A percentile compares a stretch with the other conserved stretches of the same genome.
Conservation (phyloP, 2,888 invertebrate genomes). For the Brachycybe producta region DNA sequence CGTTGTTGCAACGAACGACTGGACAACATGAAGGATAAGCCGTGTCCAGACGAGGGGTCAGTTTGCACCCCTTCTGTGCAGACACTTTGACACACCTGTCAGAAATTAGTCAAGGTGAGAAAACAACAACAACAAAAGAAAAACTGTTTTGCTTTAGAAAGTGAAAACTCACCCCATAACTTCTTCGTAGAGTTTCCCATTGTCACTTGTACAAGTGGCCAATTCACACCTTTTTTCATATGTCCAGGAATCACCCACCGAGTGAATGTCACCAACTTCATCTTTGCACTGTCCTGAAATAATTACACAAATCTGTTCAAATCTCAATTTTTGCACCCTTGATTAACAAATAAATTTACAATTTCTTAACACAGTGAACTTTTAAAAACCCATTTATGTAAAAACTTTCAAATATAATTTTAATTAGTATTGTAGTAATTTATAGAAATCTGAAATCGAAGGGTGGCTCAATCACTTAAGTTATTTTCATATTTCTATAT, state of each 20-base stretch:
- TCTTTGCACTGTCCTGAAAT: constrained; percentile 9
- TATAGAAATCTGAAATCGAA: too few species aligned
- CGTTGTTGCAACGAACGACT: constrained; percentile 5
- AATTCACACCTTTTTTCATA: constrained; percentile 8
- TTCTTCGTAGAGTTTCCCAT: constrained; percentile 6
- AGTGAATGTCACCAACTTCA: background rate
- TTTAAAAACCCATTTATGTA: too few species aligned
- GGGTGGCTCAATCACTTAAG: too few species aligned
- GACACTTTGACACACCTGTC: background rate
- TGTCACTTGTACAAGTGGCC: background rate
- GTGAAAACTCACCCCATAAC: constrained; percentile 1
- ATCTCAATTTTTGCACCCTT: too few species aligned
- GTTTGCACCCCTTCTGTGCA: constrained; percentile 7
- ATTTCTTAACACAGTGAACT: too few species aligned
- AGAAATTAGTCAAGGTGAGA: background rate
- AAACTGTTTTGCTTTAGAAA: background rate
- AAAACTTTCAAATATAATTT: too few species aligned
- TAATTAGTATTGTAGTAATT: too few species aligned
- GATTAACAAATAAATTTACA: too few species aligned
- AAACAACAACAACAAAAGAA: background rate
- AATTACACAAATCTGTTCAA: background rate
- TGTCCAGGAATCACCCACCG: constrained; percentile 4
- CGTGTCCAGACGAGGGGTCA: background rate
- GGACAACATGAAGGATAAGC: constrained; percentile 5
- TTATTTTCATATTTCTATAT: too few species aligned